Conservation (phyloP, 1,140 invertebrate species). For the Spodoptera frugiperda region DNA sequence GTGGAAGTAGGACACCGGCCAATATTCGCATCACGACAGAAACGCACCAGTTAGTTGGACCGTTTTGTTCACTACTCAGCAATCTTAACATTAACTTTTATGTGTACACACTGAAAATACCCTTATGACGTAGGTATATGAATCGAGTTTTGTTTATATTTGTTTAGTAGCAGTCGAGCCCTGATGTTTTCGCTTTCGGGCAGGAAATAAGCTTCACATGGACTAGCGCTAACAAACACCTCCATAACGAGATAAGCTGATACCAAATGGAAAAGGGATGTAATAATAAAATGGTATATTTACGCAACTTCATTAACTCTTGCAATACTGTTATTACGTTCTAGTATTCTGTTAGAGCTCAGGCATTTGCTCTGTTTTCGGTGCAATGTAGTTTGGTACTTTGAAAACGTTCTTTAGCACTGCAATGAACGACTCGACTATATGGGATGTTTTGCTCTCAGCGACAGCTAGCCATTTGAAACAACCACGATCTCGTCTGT, state of each 20-base stretch:
- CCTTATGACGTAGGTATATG: slow-evolving; percentile 41
- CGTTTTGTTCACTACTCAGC: slow-evolving; percentile 49
- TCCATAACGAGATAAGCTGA: slow-evolving; percentile 33
- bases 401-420: slow-evolving; percentile 6
- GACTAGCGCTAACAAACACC: slow-evolving; percentile 29
- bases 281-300: slow-evolving; percentile 26
- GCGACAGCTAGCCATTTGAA: slow-evolving; percentile 9
- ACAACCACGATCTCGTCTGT: background rate
- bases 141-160: slow-evolving; percentile 43
- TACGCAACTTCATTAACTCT: slow-evolving; percentile 14
- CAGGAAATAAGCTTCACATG: slow-evolving; percentile 36
- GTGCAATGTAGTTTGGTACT: background rate
- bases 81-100: slow-evolving; percentile 59
- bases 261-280: slow-evolving; percentile 34
- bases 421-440: slow-evolving; percentile 10
- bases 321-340: background rate
- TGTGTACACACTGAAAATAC: slow-evolving; percentile 42
- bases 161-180: slow-evolving; percentile 35
- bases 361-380: slow-evolving; percentile 3
- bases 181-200: slow-evolving; percentile 24
- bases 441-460: slow-evolving; percentile 2
- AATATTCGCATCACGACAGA: slow-evolving; percentile 41
- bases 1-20: slow-evolving; percentile 16
- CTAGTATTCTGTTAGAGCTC: background rate
- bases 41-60: slow-evolving; percentile 43